A percentile compares a stretch with the other conserved stretches of the same genome.
Conservation (phyloP, 2,888 invertebrate species). For the Tenthredo scrophulariae region DNA sequence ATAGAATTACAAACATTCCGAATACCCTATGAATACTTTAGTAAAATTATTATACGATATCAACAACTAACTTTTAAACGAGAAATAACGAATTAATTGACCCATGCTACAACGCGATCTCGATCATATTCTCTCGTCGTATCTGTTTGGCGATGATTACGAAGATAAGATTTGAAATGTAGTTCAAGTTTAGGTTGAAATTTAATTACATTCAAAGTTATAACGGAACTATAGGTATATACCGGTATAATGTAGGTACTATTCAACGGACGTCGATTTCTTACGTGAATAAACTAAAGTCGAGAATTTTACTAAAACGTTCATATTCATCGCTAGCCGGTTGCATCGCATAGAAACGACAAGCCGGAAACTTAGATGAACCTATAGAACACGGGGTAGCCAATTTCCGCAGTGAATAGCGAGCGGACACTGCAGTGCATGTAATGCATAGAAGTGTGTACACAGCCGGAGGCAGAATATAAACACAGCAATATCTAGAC, state of each 20-base stretch:
- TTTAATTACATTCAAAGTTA: neutral
- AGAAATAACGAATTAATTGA: neutral
- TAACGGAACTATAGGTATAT: neutral
- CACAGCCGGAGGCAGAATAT: constrained; percentile 8
- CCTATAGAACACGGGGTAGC: constrained; percentile 64
- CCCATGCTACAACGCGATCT: neutral
- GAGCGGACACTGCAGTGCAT: constrained; percentile 49
- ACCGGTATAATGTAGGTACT: neutral
- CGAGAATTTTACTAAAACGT: neutral
- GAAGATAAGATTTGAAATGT: constrained; percentile 26
- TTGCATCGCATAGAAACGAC: constrained; percentile 56
- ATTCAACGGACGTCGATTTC: neutral
- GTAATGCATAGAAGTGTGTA: neutral
- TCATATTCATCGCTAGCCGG: constrained; percentile 12
- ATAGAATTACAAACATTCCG: neutral
- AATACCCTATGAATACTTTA: neutral
- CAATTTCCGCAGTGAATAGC: constrained; percentile 63
- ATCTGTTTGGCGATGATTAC: neutral
- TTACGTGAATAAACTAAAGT: neutral
- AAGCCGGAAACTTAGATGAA: constrained; percentile 69
- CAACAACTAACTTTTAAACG: neutral
- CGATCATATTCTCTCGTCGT: neutral
- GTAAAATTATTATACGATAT: neutral
- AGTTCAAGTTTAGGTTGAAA: neutral
- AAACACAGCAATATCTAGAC: neutral